Evolutionary conservation across 2,888 invertebrate species (phyloP), one percentile per base, ranked within the genome.

Genomic region (Nebria brevicollis): DNA sequence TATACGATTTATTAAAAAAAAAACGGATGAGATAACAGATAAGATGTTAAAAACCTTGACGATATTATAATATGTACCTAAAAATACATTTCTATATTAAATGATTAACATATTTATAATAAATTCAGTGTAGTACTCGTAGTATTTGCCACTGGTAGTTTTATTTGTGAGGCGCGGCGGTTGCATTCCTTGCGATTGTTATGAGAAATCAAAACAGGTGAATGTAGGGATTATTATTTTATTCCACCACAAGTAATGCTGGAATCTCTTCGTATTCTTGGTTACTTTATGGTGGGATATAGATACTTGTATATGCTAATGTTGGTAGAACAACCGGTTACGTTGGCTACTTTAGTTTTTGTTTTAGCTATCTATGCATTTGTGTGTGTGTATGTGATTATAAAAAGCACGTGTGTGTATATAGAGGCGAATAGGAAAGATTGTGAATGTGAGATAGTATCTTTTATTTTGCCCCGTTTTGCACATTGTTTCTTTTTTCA

Each of bases 281-380:
- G 79, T 74, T 79, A 74, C 66, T 79, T 66, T 74, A 79, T 79
- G 79, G 54, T 74, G 75, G 80, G 75, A 80, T 70, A 80, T 80
- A 54, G 68, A 70, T 68, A 42, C 68, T 68, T 75, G 75, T 75
- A 74, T 80, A 80, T 80, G 80, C 80, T 80, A 80, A 80, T 80
- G 68, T 54, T 75, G 64, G 54, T 15, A 54, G 75, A 25, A 75
- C 75, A 75, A 75, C 75, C 75, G 75, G 75, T 75, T 75, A 25
- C 54, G 74, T 74, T 74, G 54, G 25, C 25, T 20, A 75, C 41
- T 75, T 15, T 20, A 75, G 75, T 75, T 75, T 75, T 75, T 75
- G 75, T 75, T 75, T 75, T 75, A 64, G 6, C 5, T 70, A 70
- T 25, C 25, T 34, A 70, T 66, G 66, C 13, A 13, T 66, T 6